Percentiles rank a stretch among this genome's conserved stretches.
These are phyloP conservation scores for Neoseiulus cucumeris DNA, from an alignment of 1,140 invertebrate genomes.

Conservation along the genomic window DNA sequence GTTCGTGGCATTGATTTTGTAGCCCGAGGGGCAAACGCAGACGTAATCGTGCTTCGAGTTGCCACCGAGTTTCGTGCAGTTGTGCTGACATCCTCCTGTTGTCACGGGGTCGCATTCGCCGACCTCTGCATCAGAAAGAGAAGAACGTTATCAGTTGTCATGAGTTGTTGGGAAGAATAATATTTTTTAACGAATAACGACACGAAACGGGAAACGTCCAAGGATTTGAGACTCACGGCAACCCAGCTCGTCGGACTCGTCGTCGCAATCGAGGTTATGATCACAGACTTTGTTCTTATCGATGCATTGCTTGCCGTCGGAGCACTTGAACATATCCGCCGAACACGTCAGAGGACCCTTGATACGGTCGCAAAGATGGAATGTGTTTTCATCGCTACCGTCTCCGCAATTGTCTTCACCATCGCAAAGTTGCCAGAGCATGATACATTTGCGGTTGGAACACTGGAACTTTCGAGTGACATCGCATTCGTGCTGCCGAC, in stretches of 20 bases:
- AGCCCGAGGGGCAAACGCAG: conserved; percentile 66
- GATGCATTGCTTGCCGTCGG: conserved; percentile 74
- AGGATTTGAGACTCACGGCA: conserved; percentile 43
- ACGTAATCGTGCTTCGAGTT: conserved; percentile 38
- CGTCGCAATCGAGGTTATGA: conserved; percentile 53
- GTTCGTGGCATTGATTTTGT: conserved; percentile 42
- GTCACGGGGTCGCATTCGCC: conserved; percentile 45
- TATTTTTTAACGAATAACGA: too few relatives aligned
- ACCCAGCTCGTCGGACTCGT: conserved; percentile 67
- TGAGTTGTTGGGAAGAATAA: conserved; percentile 12
- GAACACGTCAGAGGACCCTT: conserved; percentile 57
- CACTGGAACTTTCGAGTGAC: conserved; percentile 51
- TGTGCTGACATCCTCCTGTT: conserved; percentile 78
- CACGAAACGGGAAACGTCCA: too few relatives aligned
- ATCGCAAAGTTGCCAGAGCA: conserved; percentile 57
- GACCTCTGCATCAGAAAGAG: conserved; percentile 30
- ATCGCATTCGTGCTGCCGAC: conserved; percentile 27
- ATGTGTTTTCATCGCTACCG: conserved; percentile 76
- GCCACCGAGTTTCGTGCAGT: conserved; percentile 58
- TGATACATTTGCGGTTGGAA: conserved; percentile 71
- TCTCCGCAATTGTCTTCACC: conserved; percentile 55
- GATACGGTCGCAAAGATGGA: conserved; percentile 44
- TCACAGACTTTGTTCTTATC: conserved; percentile 58
- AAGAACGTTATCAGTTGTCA: conserved; percentile 4
- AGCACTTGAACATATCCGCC: conserved; percentile 59